Base-by-base conservation (phyloP, 2,797 vertebrate genomes). In the Poecilia gillii region DNA sequence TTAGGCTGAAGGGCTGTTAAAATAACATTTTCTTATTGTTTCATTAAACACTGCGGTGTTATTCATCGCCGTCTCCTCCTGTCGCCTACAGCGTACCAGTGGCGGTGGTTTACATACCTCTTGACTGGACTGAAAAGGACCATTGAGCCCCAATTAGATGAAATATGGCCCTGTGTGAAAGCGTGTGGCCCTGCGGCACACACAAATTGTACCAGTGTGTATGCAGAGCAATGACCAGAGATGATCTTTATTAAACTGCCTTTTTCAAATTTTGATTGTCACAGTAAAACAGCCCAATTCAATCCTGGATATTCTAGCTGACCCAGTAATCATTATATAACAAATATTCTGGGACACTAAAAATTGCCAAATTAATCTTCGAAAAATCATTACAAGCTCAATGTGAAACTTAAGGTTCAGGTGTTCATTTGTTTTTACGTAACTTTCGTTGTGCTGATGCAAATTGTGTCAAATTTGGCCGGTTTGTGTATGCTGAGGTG, bases 11-110 rank as follows among this genome's bases (percentile, higher is more conserved):
- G 75, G 57, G 76, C 90, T 86, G 86, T 91, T 92, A 93, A 78
- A 85, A 91, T 87, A 93, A 93, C 93, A 93, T 94, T 93, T 93
- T 93, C 90, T 89, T 90, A 80, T 94, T 93, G 90, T 94, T 93
- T 89, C 87, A 94, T 92, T 93, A 93, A 94, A 94, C 91, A 93
- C 89, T 76, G 86, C 77, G 83, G 81, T 78, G 75, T 93, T 93
- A 94, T 94, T 95, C 94, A 93, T 88, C 76, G 85, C 85, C 41
- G 39, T 80, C 78, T 91, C 89, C 80, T 28, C 83, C 76, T 81
- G 81, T 55, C 75, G 36, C 64, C 64, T 39, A 12, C 8, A 41
- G 64, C 64, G 39, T 41, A 68, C 36, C 36, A 41, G 36, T 23
- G 7, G 64, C 3, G 18, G 20, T 78, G 85, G 87, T 91, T 89